Evolutionary conservation across 1,140 invertebrate genomes (phyloP), one percentile per base, ranked within the genome.

Genomic region (Drosophila littoralis): DNA sequence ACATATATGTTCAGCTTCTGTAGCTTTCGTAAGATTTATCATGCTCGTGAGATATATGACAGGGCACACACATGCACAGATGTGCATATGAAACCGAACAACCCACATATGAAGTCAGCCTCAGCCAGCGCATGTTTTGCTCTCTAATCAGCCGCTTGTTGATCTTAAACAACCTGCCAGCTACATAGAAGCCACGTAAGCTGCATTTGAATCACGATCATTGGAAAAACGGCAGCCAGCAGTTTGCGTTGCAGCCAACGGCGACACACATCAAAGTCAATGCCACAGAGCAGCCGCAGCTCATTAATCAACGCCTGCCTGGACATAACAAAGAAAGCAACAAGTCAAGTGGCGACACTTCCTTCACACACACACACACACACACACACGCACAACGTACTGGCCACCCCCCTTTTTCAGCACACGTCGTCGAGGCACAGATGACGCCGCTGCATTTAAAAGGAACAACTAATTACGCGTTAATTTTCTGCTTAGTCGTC

Each of bases 391-490:
- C 7, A 28, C 13, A 28, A 5, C 4, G 22, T 28, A 28, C 22
- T 28, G 22, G 22, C 22, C 22, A 28, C 33, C 2, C 33, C n/a
- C 8, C 12, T 0, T n/a, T 5, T 6, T 8, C 17, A 33, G 8
- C 15, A 45, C 17, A 5, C 17, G 6, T 38, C n/a, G 9, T 43
- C 45, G 7, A 33, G 48, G 32, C 32, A 33, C 69, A 85, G 78
- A 85, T 85, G 78, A 85, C 68, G 78, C 63, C 75, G 81, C 69
- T 73, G 54, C 69, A 60, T 66, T 81, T 69, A 81, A 57, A 64
- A 61, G 83, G 83, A 86, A 88, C 79, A 82, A 77, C 83, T 88
- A 86, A 86, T 88, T 86, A 83, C 79, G 81, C 79, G 79, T 86
- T 88, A 88, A 88, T 86, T 88, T 86, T 69, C 76, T 76, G 73